phyloP scores from a whole-genome alignment of 2,888 invertebrate species.

The Physocephala rufipes region DNA sequence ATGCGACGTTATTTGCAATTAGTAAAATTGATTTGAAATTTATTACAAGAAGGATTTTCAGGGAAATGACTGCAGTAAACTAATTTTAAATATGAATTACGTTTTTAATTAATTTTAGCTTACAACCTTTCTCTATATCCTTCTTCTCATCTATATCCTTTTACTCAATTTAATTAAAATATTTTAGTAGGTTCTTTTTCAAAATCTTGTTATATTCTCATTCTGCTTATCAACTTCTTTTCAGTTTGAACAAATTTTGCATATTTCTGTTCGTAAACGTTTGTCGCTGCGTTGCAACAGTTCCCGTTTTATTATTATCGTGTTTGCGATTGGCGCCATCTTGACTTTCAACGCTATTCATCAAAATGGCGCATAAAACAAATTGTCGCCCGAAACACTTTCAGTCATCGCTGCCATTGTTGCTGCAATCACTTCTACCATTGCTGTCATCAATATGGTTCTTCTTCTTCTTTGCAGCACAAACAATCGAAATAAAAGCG shows the following conservation, averaged over 20 bases:
- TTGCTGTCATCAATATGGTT: slow-evolving; percentile 47
- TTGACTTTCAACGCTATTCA: slow-evolving; percentile 45
- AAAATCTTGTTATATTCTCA: slow-evolving; percentile 47
- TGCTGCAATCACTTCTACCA: slow-evolving; percentile 27
- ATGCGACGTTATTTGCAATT: slow-evolving; percentile 49
- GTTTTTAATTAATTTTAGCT: slow-evolving; percentile 3
- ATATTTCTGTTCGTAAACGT: slow-evolving; percentile 33
- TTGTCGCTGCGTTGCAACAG: slow-evolving; percentile 13
- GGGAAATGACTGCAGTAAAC: slow-evolving; percentile 45
- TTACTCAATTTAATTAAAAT: slow-evolving; percentile 18
- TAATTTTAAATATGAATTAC: slow-evolving; percentile 21
- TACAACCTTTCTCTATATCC: not conserved
- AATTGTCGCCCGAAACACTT: slow-evolving; percentile 46
- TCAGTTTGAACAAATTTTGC: not conserved
- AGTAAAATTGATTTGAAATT: slow-evolving; percentile 62
- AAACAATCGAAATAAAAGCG: slow-evolving; percentile 16
- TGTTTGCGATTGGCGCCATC: slow-evolving; percentile 56
- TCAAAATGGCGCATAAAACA: slow-evolving; percentile 53
- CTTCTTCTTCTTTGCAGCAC: slow-evolving; percentile 12
- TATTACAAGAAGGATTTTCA: slow-evolving; percentile 51
- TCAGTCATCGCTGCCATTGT: slow-evolving; percentile 33
- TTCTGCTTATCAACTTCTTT: not conserved
- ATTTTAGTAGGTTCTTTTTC: slow-evolving; percentile 47
- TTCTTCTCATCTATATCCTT: not conserved
- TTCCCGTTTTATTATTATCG: not conserved